Base-by-base conservation (phyloP, 2,113 vertebrate genomes). In the Heterochromis multidens region DNA sequence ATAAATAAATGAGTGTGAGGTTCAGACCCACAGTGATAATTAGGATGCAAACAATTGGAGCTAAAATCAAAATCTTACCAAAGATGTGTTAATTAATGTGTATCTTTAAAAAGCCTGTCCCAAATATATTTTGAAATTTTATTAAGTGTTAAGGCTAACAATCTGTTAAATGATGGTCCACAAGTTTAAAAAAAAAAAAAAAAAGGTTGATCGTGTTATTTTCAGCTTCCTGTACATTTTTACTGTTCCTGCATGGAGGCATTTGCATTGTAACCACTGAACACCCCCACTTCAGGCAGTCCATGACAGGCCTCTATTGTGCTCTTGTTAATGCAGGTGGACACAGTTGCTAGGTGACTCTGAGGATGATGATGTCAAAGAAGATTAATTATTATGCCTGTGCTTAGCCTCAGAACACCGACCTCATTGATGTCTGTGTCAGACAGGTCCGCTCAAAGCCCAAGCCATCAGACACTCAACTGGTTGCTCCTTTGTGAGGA, bases 291-390 rank as follows among this genome's bases (percentile, higher is more conserved):
- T 49, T 16, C 40, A 86, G 62, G 60, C 82, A 46, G 77, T 57
- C 78, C 25, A 4, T 27, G 62, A 82, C 62, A 72, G 81, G 29
- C 63, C 52, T 87, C 72, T 60, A 80, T 91, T 93, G 88, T 90
- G 74, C 40, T 29, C 65, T 90, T 29, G 29, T 92, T 92, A 93
- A 92, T 90, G 83, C 81, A 90, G 74, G 87, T 77, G 37, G 88
- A 84, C 67, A 84, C 67, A 79, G 91, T 95, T 93, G 92, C 90
- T 92, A 91, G 87, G 90, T 90, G 89, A 94, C 93, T 74, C 84
- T 37, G 92, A 90, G 40, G 87, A 92, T 93, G 89, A 94, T 86
- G 89, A 89, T 93, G 91, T 92, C 92, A 91, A 87, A 89, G 82
- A 87, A 87, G 88, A 93, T 92, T 84, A 89, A 93, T 94, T 92